Percentiles rank a stretch among this genome's conserved stretches.
Conservation (phyloP, 2,888 invertebrate species). For the Leptopterna dolabrata region DNA sequence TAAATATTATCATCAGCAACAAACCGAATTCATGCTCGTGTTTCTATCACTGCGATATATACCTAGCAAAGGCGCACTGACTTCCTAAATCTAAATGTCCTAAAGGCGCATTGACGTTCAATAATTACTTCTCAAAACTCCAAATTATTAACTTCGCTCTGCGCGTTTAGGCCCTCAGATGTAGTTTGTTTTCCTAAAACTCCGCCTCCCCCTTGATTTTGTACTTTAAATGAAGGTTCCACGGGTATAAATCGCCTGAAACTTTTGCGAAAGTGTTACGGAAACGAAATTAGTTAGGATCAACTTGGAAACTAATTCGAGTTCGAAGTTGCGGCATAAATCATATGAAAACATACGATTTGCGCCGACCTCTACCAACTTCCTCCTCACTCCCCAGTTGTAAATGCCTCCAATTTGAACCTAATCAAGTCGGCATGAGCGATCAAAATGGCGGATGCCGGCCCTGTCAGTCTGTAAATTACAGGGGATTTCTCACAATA, state of each 20-base stretch:
- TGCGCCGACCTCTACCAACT: background rate
- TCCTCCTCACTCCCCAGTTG: background rate
- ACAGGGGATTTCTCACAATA: too few species aligned
- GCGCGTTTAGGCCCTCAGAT: background rate
- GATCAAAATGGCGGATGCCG: background rate
- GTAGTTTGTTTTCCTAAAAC: background rate
- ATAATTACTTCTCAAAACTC: too few species aligned
- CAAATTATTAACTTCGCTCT: background rate
- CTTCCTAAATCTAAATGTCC: too few species aligned
- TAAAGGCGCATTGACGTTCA: too few species aligned
- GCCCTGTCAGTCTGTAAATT: too few species aligned
- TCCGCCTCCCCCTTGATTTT: background rate
- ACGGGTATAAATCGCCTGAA: background rate
- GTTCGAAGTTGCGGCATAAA: conserved; percentile 1
- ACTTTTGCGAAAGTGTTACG: background rate
- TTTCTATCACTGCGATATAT: too few species aligned
- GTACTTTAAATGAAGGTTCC: background rate
- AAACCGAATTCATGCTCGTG: too few species aligned
- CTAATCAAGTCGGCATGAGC: background rate
- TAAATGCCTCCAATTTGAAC: background rate
- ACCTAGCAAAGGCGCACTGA: too few species aligned
- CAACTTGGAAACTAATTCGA: background rate
- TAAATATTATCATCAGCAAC: too few species aligned
- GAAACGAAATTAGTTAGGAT: background rate
- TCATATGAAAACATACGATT: conserved; percentile 1